Percentiles rank a stretch among this genome's conserved stretches.
Conservation (phyloP, 2,888 invertebrate species). For the Dynastes tityus region DNA sequence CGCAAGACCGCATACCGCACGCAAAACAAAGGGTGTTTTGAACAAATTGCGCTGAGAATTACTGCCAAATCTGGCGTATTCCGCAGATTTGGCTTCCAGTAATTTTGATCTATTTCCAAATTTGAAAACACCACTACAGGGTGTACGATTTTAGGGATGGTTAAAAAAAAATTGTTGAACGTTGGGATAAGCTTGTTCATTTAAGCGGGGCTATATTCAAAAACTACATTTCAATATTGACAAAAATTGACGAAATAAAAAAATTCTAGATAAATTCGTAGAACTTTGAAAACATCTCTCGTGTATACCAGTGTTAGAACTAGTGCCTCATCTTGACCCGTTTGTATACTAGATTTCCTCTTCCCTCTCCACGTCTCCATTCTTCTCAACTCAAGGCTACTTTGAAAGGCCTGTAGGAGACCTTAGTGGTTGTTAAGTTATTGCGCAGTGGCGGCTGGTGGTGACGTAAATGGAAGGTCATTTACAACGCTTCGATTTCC, state of each 20-base stretch:
- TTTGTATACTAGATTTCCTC: no score
- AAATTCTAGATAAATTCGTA: background rate
- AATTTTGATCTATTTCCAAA: constrained; percentile 1
- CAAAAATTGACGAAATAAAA: background rate
- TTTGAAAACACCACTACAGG: background rate
- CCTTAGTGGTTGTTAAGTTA: no score
- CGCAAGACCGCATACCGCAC: no score
- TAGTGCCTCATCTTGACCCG: no score
- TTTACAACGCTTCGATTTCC: no score
- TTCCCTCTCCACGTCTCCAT: no score
- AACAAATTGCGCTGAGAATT: background rate
- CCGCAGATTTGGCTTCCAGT: no score
- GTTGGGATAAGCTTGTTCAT: background rate
- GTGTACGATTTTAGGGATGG: background rate
- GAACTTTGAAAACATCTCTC: background rate
- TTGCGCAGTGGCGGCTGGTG: no score
- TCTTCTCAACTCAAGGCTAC: no score
- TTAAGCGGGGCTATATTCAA: background rate
- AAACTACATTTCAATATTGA: background rate
- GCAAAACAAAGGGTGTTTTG: background rate
- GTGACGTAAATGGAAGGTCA: no score
- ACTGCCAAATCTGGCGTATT: background rate
- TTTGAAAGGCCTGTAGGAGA: no score
- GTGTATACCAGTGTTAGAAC: no score
- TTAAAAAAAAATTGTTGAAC: background rate